phyloP scores from a whole-genome alignment of 2,888 invertebrate species.

The Drosophila kanekoi region DNA sequence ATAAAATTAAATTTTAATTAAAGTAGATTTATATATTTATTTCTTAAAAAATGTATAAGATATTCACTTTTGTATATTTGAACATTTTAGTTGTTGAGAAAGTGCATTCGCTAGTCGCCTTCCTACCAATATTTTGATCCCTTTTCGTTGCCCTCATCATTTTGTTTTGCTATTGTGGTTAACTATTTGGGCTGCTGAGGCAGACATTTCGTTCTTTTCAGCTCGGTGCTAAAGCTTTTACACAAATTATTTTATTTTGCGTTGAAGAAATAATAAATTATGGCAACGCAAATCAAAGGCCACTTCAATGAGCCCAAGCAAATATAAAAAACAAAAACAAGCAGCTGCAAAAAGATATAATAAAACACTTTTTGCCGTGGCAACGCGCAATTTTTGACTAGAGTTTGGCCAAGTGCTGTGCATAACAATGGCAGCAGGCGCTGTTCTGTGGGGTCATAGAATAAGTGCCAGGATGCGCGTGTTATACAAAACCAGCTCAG shows the following conservation, averaged over 20 bases:
- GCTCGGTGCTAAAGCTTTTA: constrained; percentile 57
- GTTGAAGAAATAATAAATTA: constrained; percentile 62
- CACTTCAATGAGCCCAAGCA: constrained; percentile 54
- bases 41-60: background rate
- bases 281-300: constrained; percentile 65
- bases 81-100: background rate
- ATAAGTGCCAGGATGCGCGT: constrained; percentile 9
- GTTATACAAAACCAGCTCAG: background rate
- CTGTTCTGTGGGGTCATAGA: background rate
- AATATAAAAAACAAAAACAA: constrained; percentile 9
- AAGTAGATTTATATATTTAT: background rate
- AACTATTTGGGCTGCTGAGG: constrained; percentile 45
- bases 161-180: constrained; percentile 33
- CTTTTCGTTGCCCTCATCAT: constrained; percentile 9
- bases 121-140: background rate
- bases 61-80: background rate
- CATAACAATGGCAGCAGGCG: constrained; percentile 1
- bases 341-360: constrained; percentile 32
- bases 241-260: constrained; percentile 71
- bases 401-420: background rate
- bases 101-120: constrained; percentile 12
- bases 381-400: constrained; percentile 22
- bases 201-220: constrained; percentile 8
- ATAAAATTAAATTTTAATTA: background rate
- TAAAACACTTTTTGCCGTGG: constrained; percentile 32